A percentile compares a stretch with the other conserved stretches of the same genome.
Evolutionary conservation across 2,113 vertebrate genomes (phyloP).

Genomic region (Toxotes jaculatrix): DNA sequence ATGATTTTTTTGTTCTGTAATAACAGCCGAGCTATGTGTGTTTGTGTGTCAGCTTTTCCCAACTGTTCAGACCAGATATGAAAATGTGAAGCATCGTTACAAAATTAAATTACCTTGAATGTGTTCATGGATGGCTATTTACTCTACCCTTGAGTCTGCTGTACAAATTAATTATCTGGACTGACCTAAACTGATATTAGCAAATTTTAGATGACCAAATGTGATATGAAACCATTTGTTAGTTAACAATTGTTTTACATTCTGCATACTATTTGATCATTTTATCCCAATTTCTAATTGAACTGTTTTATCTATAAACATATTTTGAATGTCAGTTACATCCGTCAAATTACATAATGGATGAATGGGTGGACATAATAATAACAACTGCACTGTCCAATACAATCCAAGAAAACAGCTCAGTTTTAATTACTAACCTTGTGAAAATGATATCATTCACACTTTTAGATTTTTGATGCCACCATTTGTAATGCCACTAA

Average conservation of each 20-base stretch:
- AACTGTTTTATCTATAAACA: slow-evolving; percentile 4
- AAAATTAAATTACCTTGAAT: slow-evolving; percentile 20
- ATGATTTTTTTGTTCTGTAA: not conserved
- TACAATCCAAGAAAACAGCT: not conserved
- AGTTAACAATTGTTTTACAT: not conserved
- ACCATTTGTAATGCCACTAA: not conserved
- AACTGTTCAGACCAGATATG: slow-evolving; percentile 18
- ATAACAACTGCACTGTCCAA: not conserved
- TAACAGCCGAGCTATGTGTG: slow-evolving; percentile 1
- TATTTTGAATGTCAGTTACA: not conserved
- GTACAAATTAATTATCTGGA: slow-evolving; percentile 9
- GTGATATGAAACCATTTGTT: not conserved
- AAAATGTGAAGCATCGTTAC: slow-evolving; percentile 2
- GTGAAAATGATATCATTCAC: slow-evolving; percentile 3
- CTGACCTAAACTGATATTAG: not conserved
- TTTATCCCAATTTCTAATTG: not conserved
- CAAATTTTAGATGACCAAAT: not conserved
- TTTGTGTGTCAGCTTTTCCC: not conserved
- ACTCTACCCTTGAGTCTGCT: not conserved
- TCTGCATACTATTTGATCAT: not conserved
- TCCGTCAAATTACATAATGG: not conserved
- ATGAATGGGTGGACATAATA: not conserved
- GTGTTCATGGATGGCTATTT: not conserved
- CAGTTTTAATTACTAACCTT: not conserved
- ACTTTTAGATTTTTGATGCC: not conserved